Evolutionary conservation across 2,888 invertebrate genomes (phyloP), one percentile per base, ranked within the genome.

Genomic region (Eucera pruinosa): DNA sequence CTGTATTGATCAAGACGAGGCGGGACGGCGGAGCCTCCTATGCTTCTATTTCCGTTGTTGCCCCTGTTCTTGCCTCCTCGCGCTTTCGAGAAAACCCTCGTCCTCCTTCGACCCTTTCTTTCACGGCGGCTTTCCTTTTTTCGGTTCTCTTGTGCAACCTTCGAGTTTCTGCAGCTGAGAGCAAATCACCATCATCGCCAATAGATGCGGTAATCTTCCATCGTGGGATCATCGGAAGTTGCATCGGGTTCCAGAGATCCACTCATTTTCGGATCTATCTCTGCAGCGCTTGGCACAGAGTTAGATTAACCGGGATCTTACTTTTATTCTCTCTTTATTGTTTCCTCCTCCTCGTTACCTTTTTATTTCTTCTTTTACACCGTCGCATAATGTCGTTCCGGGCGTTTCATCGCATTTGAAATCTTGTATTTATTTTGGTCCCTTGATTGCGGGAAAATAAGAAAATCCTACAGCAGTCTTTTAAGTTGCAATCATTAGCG

Each of bases 1-100:
- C 90, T 90, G 91, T 91, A 91, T 91, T 91, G 91, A 91, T 91
- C 91, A 91, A 91, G 91, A 91, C 91, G 90, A 90, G 89, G 91
- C 89, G 90, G 89, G 89, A 89, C 89, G 88, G 86, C 85, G 87
- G 80, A 88, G 89, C 86, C 88, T 90, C 89, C 89, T 90, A 89
- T 89, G 90, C 90, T 88, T 91, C 90, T 90, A 91, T 90, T 91
- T 91, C 91, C 90, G 90, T 90, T 91, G 90, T 90, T 90, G 89
- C 90, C 90, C 88, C 88, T 90, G 89, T 90, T 89, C 89, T 87
- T 84, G 78, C 84, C 78, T 86, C 85, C 89, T 89, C 88, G 88
- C 89, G 89, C 89, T 86, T 90, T 89, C 86, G 84, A 88, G 89
- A 87, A 89, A 89, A 83, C 69, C 81, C 69, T 83, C 80, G 73